phyloP scores from a whole-genome alignment of 2,113 vertebrate species.

The Pelusios castaneus region DNA sequence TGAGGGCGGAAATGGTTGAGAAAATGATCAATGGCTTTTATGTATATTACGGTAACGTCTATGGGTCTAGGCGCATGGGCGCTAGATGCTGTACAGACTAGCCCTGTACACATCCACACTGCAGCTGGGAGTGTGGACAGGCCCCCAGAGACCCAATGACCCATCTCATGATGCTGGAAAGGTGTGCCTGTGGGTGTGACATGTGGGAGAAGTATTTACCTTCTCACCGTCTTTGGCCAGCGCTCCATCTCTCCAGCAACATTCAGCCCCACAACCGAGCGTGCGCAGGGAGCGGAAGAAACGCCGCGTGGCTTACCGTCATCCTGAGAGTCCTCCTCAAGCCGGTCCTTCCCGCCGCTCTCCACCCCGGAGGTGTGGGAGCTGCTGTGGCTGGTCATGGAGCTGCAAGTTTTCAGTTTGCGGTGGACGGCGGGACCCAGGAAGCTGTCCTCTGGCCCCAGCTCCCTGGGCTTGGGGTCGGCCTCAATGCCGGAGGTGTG shows the following conservation, averaged over 20 bases:
- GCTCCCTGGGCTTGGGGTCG: constrained; percentile 78
- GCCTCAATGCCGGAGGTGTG: constrained; percentile 96
- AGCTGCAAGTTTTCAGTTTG: constrained; percentile 91
- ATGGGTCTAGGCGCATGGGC: not conserved
- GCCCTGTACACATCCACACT: not conserved
- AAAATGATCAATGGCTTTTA: not conserved
- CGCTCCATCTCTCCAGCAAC: too few species aligned
- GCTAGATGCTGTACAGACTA: not conserved
- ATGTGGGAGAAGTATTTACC: not conserved
- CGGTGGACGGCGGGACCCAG: constrained; percentile 77
- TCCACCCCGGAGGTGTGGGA: constrained; percentile 96
- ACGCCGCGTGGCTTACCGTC: constrained; percentile 80
- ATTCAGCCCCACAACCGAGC: not conserved
- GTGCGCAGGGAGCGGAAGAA: not conserved
- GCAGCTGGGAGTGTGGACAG: not conserved
- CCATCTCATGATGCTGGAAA: too few species aligned
- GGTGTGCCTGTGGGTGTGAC: not conserved
- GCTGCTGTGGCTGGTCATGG: constrained; percentile 93
- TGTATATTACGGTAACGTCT: not conserved
- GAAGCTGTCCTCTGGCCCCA: constrained; percentile 82
- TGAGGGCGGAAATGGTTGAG: not conserved
- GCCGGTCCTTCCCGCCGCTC: constrained; percentile 91
- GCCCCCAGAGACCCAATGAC: not conserved
- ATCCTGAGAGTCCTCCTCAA: constrained; percentile 89
- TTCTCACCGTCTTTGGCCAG: not conserved